A percentile compares a stretch with the other conserved stretches of the same genome.
Conservation (phyloP, 2,888 invertebrate species). For the Odontocolon sp. region DNA sequence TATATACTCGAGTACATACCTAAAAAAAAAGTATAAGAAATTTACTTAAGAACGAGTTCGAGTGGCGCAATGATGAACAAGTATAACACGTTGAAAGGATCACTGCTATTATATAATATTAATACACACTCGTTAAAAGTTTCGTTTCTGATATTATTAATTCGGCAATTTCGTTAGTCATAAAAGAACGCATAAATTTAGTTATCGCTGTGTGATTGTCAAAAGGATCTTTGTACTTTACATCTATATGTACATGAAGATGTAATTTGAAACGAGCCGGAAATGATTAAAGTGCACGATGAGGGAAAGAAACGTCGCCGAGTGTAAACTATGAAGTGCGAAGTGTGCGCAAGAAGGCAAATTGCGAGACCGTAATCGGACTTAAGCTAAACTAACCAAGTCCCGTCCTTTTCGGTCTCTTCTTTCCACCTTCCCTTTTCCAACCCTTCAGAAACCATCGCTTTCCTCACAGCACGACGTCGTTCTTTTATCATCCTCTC, state of each 20-base stretch:
- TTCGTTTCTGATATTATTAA: background rate
- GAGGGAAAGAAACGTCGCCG: slow-evolving; percentile 37
- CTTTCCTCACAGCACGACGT: no score
- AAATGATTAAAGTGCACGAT: slow-evolving; percentile 38
- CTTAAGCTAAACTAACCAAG: slow-evolving; percentile 60
- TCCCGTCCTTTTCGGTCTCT: slow-evolving; percentile 25
- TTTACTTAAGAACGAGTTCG: no score
- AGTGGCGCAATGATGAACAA: no score
- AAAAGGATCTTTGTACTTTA: background rate
- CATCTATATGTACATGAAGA: background rate
- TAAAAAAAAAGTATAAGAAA: background rate
- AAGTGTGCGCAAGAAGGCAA: slow-evolving; percentile 60
- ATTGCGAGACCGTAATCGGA: slow-evolving; percentile 61
- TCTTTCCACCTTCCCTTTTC: background rate
- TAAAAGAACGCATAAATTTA: no score
- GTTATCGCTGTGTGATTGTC: background rate
- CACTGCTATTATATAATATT: no score
- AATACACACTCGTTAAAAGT: background rate
- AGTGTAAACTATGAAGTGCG: slow-evolving; percentile 61
- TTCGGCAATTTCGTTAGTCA: no score
- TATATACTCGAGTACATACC: no score
- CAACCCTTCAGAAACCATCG: background rate
- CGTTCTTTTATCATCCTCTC: slow-evolving; percentile 36
- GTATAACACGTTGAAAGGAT: no score
- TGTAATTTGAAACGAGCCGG: slow-evolving; percentile 21